phyloP scores from a whole-genome alignment of 2,797 vertebrate species.

The Craterocephalus amniculus region DNA sequence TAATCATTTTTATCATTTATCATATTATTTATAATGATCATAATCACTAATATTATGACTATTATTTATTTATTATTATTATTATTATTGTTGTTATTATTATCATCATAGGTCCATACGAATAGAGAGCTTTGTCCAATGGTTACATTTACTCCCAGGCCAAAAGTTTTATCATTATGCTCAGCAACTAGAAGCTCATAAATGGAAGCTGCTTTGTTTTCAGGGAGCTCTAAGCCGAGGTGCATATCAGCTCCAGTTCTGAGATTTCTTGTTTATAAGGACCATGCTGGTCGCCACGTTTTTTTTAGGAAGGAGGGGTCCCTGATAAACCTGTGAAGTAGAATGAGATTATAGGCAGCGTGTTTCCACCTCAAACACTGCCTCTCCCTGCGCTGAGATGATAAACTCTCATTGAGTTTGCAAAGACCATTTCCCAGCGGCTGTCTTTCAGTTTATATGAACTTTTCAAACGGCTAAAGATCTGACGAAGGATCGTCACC shows the following conservation, averaged over 20 bases:
- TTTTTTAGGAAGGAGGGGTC: constrained; percentile 42
- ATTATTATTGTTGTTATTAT: too few species aligned
- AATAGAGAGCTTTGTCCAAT: constrained; percentile 2
- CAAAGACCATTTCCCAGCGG: constrained; percentile 77
- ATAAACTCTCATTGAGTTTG: constrained; percentile 81
- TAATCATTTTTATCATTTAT: too few species aligned
- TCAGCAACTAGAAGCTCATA: constrained; percentile 1
- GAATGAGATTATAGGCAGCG: constrained; percentile 61
- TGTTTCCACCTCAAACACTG: constrained; percentile 66
- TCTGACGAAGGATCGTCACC: constrained; percentile 76
- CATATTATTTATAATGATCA: too few species aligned
- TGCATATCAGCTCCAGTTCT: constrained; percentile 33
- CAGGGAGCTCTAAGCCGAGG: constrained; percentile 6
- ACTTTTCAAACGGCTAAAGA: constrained; percentile 82
- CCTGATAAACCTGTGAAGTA: constrained; percentile 63
- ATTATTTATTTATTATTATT: too few species aligned
- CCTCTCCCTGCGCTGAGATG: constrained; percentile 70
- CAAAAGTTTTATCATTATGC: neutral
- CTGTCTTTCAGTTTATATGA: constrained; percentile 79
- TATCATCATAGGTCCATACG: too few species aligned
- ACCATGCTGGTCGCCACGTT: constrained; percentile 37
- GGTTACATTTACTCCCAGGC: neutral
- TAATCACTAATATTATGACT: too few species aligned
- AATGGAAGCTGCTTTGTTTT: constrained; percentile 20
- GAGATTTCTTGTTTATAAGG: constrained; percentile 55